These are phyloP conservation scores for Naja naja DNA, from an alignment of 2,113 vertebrate species.

Conservation along the genomic window DNA sequence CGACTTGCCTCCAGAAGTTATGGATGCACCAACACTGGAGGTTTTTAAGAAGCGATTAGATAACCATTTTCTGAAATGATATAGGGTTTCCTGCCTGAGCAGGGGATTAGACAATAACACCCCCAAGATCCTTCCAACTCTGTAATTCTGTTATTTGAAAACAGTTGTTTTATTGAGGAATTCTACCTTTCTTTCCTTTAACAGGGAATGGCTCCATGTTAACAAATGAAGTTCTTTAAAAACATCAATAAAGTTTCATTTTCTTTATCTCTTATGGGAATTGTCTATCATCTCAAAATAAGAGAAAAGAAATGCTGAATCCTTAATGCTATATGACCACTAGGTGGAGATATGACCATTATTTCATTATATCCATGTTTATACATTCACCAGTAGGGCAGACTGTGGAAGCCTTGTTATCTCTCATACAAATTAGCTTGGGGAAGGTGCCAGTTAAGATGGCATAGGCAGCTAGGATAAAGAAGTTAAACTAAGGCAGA, in stretches of 20 bases:
- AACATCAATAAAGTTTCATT: neutral
- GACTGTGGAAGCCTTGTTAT: neutral
- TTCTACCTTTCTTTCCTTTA: neutral
- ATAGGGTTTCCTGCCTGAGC: neutral
- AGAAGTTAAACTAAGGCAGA: neutral
- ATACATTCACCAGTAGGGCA: neutral
- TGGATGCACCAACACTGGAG: neutral
- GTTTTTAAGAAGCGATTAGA: neutral
- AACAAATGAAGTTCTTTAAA: neutral
- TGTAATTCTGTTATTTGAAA: neutral
- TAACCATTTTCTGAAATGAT: neutral
- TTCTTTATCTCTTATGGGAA: neutral
- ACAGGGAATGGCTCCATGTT: neutral
- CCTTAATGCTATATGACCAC: neutral
- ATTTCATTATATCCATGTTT: neutral
- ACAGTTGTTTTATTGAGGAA: neutral
- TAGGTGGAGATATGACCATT: neutral
- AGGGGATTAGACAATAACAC: neutral
- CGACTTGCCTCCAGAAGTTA: neutral
- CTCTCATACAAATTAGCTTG: neutral
- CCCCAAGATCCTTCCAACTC: neutral
- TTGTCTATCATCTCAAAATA: neutral
- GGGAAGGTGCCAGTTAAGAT: neutral
- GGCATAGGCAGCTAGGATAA: neutral
- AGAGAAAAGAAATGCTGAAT: neutral